Evolutionary conservation across 2,797 vertebrate genomes (phyloP), one percentile per base, ranked within the genome.

Genomic region (Carapus acus): DNA sequence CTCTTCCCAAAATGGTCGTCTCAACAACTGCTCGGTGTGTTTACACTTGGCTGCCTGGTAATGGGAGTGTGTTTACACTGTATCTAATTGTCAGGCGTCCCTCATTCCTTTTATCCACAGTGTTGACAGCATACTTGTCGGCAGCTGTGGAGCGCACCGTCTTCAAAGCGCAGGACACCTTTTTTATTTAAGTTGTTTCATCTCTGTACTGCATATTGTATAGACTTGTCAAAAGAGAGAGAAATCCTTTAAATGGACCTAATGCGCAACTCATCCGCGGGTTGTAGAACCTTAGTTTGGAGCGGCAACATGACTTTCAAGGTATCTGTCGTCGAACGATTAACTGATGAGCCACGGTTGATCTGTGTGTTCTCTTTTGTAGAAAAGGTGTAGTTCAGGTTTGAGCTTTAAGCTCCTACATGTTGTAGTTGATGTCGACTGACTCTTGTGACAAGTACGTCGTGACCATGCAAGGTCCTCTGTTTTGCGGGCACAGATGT

Each of bases 211-310:
- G 82, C 86, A 80, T 85, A 55, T 79, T 74, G 58, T 22, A 24
- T 37, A 69, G 77, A 77, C 63, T 80, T 83, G 58, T 74, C 81
- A 73, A 47, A 66, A 60, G 79, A 76, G 71, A 63, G 76, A 72
- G 82, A 83, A 77, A 73, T 79, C 73, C 65, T 80, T 86, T 71
- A 78, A 85, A 83, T 82, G 81, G 80, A 79, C 81, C 76, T 80
- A 85, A 87, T 87, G 81, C 88, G 86, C 80, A 61, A 49, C 67
- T 85, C 84, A 83, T 85, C 81, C 84, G 83, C 67, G 65, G 65
- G 52, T 60, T 47, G 69, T 75, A 62, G 48, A 7, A 61, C 59
- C 62, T 73, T 77, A 86, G 82, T 85, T 82, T 74, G 59, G 69
- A 79, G 66, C 61, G 53, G 54, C 57, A 62, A 20, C 46, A 62